Evolutionary conservation across 2,113 vertebrate genomes (phyloP), one percentile per base, ranked within the genome.

Genomic region (Rhinolophus sinicus): DNA sequence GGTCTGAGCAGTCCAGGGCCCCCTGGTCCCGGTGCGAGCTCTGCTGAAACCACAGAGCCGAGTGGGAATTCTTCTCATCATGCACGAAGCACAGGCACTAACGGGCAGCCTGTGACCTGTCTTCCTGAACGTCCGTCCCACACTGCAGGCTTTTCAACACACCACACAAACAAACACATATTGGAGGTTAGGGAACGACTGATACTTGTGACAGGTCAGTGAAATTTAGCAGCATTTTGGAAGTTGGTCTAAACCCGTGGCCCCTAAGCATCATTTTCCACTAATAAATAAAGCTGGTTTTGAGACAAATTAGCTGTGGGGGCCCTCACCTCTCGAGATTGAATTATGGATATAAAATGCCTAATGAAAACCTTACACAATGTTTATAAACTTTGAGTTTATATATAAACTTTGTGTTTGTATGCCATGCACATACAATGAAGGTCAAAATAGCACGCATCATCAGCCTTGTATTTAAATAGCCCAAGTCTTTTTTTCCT

Each of bases 281-380:
- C 19, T 16, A 52, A 82, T n/a, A 64, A 70, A 40, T 38, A 81
- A 94, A 96, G 19, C 54, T 28, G 30, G 82, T 38, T 80, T 88
- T 18, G 40, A 96, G 24, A 77, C 73, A 77, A 21, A 67, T 72
- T 86, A 91, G 19, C 50, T 40, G 1, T 2, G 13, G 52, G 35
- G 26, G 28, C 6, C 11, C 8, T 85, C 47, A 90, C 84, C 67
- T 80, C 94, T 90, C 38, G 38, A 62, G n/a, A 88, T 65, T 21
- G 88, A 77, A 67, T 64, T 73, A 54, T 28, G 54, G 72, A 47
- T 65, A 72, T 70, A 92, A 94, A 91, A 82, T 28, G 22, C 35
- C 12, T 80, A 75, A 56, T 83, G 75, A 81, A 93, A 78, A 60
- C 22, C 35, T 40, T 60, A 30, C 0, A 44, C 38, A 58, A 64